Percentiles rank a stretch among this genome's conserved stretches.
Conservation (phyloP, 2,797 vertebrate species). For the Chelmon rostratus region DNA sequence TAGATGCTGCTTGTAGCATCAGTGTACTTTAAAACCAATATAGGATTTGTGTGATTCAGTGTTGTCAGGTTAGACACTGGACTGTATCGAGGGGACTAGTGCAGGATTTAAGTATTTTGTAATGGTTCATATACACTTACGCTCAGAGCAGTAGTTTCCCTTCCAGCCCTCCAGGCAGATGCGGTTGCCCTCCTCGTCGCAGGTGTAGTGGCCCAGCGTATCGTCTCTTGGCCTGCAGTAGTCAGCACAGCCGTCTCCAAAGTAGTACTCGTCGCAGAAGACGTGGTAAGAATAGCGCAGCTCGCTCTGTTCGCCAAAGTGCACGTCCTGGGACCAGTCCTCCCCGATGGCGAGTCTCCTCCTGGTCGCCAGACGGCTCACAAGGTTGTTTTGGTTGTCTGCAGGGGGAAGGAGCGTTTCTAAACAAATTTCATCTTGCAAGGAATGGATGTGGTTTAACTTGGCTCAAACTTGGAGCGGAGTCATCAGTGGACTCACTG, state of each 20-base stretch:
- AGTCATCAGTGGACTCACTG: not conserved
- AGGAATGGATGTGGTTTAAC: not conserved
- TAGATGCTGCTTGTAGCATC: not conserved
- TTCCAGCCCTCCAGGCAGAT: conserved; percentile 89
- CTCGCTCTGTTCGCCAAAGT: conserved; percentile 90
- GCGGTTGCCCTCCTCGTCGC: conserved; percentile 86
- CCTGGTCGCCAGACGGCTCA: conserved; percentile 89
- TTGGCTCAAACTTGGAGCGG: too few relatives aligned
- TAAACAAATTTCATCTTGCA: not conserved
- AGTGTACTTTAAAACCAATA: not conserved
- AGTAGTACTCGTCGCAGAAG: conserved; percentile 90
- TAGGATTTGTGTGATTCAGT: not conserved
- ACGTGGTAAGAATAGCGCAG: conserved; percentile 93
- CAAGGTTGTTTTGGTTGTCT: conserved; percentile 91
- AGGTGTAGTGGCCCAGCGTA: conserved; percentile 90
- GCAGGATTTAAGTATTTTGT: not conserved
- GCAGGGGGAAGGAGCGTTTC: not conserved
- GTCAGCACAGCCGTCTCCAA: conserved; percentile 89
- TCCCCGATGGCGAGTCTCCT: conserved; percentile 88
- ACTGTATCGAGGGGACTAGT: not conserved
- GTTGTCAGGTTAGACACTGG: not conserved
- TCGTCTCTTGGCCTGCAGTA: conserved; percentile 91
- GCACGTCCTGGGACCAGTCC: conserved; percentile 92
- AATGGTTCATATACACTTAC: conserved; percentile 74
- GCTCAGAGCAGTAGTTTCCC: conserved; percentile 88